These are phyloP conservation scores for Rhyzopertha dominica DNA, from an alignment of 1,140 invertebrate species.

Conservation along the genomic window DNA sequence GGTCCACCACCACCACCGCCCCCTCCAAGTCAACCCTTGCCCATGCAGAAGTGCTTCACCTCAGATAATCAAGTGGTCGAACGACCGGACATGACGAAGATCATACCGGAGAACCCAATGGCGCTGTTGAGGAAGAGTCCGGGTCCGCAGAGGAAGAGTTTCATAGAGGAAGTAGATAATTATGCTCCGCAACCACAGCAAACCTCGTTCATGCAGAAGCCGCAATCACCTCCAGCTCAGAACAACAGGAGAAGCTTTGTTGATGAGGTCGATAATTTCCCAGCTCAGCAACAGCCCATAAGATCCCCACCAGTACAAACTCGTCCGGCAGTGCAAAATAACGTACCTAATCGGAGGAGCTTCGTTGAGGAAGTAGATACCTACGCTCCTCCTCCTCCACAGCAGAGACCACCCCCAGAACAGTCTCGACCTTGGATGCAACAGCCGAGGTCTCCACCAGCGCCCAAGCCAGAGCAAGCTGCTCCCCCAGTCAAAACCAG, in stretches of 20 bases:
- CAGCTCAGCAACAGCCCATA: slow-evolving; percentile 24
- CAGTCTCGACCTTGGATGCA: slow-evolving; percentile 49
- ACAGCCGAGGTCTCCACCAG: slow-evolving; percentile 45
- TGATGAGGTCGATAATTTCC: no score
- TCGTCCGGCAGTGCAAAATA: slow-evolving; percentile 11
- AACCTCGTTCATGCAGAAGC: slow-evolving; percentile 43
- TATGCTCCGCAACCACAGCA: neutral
- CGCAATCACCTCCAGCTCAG: slow-evolving; percentile 44
- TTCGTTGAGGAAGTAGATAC: no score
- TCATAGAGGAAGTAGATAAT: slow-evolving; percentile 24
- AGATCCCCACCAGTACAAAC: slow-evolving; percentile 4
- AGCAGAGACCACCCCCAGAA: no score
- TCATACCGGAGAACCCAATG: slow-evolving; percentile 62
- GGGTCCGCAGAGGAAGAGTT: slow-evolving; percentile 42
- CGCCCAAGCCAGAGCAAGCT: slow-evolving; percentile 49
- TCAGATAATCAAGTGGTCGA: slow-evolving; percentile 44
- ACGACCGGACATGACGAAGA: slow-evolving; percentile 59
- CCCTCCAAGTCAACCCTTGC: slow-evolving; percentile 47
- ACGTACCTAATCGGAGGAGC: slow-evolving; percentile 36
- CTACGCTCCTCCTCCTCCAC: slow-evolving; percentile 17
- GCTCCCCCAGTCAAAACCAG: slow-evolving; percentile 33
- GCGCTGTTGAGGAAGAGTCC: slow-evolving; percentile 49
- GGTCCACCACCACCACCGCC: slow-evolving; percentile 52
- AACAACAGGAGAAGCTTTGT: no score
- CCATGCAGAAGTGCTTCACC: slow-evolving; percentile 46